Evolutionary conservation across 2,888 invertebrate species (phyloP).

Genomic region (Sinodicranocentrus sp.): DNA sequence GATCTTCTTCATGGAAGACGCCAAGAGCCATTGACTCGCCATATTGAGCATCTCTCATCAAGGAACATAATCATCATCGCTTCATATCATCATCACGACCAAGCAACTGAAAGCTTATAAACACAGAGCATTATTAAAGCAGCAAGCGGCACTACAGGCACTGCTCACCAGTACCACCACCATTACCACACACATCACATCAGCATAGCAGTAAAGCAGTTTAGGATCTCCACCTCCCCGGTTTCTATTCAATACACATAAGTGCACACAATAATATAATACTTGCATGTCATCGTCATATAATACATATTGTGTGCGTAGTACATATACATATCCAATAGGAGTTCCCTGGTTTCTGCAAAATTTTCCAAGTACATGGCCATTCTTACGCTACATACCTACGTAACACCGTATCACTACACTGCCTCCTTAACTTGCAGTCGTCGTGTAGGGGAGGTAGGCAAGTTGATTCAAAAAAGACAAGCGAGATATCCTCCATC

Average conservation of each 20-base stretch:
- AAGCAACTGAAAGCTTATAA: constrained; percentile 29
- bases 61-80: constrained; percentile 49
- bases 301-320: not conserved
- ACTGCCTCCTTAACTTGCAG: not conserved
- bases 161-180: not conserved
- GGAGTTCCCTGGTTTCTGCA: constrained; percentile 48
- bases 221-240: constrained; percentile 67
- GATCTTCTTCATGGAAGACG: constrained; percentile 66
- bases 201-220: constrained; percentile 13
- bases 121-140: constrained; percentile 17
- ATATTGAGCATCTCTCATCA: constrained; percentile 72
- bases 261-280: constrained; percentile 65
- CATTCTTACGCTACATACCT: constrained; percentile 54
- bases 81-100: constrained; percentile 31
- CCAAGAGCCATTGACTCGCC: constrained; percentile 76
- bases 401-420: constrained; percentile 27
- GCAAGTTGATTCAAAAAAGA: constrained; percentile 23
- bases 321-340: constrained; percentile 17
- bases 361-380: constrained; percentile 62
- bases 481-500: constrained; percentile 22
- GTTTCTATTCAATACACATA: constrained; percentile 65
- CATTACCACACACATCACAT: constrained; percentile 15
- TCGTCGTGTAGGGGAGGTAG: constrained; percentile 23
- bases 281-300: constrained; percentile 59
- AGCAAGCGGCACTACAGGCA: not conserved